Conservation (phyloP, 2,113 vertebrate species). For the Sigmodon hispidus region DNA sequence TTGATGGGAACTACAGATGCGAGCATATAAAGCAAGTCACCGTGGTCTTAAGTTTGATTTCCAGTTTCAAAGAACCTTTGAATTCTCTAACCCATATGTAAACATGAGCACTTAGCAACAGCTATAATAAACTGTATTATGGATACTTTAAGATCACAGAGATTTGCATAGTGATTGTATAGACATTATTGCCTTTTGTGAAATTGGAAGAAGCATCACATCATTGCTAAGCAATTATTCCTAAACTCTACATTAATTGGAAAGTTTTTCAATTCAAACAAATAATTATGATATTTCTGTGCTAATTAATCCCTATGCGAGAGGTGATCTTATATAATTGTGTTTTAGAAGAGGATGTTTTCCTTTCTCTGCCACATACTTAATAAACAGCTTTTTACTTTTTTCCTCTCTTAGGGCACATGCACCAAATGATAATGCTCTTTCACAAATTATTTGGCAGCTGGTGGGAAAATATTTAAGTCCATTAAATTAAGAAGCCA, state of each 20-base stretch:
- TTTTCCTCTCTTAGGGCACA: constrained; percentile 63
- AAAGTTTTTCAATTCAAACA: constrained; percentile 58
- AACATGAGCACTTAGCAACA: too few species aligned
- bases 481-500: constrained; percentile 73
- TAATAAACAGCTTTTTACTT: constrained; percentile 59
- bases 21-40: neutral
- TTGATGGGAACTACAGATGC: neutral
- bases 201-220: neutral
- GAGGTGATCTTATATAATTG: constrained; percentile 49
- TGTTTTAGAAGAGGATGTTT: constrained; percentile 59
- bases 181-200: neutral
- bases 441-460: constrained; percentile 76
- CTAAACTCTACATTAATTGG: constrained; percentile 40
- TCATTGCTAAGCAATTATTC: constrained; percentile 10
- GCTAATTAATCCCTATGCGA: constrained; percentile 67
- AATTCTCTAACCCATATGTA: neutral
- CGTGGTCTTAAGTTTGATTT: neutral
- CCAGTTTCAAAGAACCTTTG: neutral
- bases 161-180: neutral
- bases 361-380: constrained; percentile 59
- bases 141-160: neutral
- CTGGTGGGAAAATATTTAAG: constrained; percentile 66
- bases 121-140: neutral
- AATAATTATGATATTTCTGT: constrained; percentile 52
- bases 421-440: constrained; percentile 67